These are phyloP conservation scores for Macropus fuliginosus DNA, from an alignment of 2,797 vertebrate genomes.

Conservation along the genomic window DNA sequence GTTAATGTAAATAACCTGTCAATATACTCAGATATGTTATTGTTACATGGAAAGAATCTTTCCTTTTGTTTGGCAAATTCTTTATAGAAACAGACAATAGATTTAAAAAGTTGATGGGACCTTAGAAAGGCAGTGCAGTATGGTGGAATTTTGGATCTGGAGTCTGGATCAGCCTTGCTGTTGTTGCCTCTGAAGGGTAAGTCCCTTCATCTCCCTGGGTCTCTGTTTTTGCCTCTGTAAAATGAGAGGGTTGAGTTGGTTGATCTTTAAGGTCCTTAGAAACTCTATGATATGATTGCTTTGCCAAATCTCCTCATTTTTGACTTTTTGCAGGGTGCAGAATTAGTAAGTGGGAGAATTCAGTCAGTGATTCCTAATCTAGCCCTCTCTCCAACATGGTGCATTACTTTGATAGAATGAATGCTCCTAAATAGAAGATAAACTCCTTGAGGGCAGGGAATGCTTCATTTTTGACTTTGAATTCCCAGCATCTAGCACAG, in stretches of 20 bases:
- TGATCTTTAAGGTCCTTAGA: neutral
- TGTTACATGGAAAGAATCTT: neutral
- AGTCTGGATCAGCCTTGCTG: neutral
- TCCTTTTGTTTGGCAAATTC: neutral
- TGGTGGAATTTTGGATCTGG: neutral
- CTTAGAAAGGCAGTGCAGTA: neutral
- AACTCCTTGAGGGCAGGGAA: neutral
- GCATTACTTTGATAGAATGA: neutral
- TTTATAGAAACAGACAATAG: neutral
- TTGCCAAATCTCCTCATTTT: neutral
- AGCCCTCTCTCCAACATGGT: neutral
- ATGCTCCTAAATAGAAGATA: neutral
- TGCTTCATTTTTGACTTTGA: neutral
- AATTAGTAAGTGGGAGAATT: neutral
- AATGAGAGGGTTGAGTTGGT: neutral
- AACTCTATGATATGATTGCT: neutral
- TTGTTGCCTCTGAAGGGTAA: neutral
- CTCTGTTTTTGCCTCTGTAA: neutral
- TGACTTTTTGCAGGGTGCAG: neutral
- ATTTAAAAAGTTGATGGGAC: neutral
- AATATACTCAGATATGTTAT: neutral
- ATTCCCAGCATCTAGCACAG: neutral
- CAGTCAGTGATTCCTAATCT: neutral
- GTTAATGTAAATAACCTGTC: neutral
- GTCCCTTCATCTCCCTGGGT: neutral